Conservation (phyloP, 1,140 invertebrate genomes). For the Drosophila obscura region DNA sequence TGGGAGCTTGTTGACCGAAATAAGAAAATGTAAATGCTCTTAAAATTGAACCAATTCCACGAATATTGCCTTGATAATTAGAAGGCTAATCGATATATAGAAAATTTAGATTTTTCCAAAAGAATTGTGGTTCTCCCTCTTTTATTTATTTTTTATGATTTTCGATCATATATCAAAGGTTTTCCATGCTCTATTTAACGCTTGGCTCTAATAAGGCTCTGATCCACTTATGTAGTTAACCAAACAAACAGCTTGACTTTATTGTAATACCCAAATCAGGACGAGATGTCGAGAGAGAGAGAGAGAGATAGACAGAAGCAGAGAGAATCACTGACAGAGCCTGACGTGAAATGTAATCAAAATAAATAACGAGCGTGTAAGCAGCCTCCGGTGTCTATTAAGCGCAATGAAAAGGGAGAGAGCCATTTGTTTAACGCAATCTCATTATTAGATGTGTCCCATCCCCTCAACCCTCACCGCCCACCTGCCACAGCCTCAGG, state of each 20-base stretch:
- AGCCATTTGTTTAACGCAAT: constrained; percentile 82
- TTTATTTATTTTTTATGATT: too few species aligned
- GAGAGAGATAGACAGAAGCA: not conserved
- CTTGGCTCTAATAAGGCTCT: too few species aligned
- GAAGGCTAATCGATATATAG: too few species aligned
- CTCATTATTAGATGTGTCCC: constrained; percentile 74
- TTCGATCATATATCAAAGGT: too few species aligned
- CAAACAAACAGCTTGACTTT: constrained; percentile 12
- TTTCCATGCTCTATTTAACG: too few species aligned
- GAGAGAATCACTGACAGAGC: constrained; percentile 22
- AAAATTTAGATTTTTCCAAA: too few species aligned
- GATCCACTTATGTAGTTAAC: not conserved
- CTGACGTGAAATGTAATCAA: constrained; percentile 75
- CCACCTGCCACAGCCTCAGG: constrained; percentile 31
- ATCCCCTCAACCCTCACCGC: not conserved
- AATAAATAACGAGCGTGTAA: constrained; percentile 81
- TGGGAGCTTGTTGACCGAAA: constrained; percentile 5
- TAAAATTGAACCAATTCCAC: not conserved
- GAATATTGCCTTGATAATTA: not conserved
- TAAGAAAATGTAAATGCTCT: constrained; percentile 9
- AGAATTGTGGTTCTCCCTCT: too few species aligned
- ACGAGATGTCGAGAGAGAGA: not conserved
- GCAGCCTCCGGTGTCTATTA: constrained; percentile 81
- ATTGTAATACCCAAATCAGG: constrained; percentile 8
- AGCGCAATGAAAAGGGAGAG: constrained; percentile 75